Conservation (phyloP, 2,113 vertebrate genomes). For the Ciconia boyciana region DNA sequence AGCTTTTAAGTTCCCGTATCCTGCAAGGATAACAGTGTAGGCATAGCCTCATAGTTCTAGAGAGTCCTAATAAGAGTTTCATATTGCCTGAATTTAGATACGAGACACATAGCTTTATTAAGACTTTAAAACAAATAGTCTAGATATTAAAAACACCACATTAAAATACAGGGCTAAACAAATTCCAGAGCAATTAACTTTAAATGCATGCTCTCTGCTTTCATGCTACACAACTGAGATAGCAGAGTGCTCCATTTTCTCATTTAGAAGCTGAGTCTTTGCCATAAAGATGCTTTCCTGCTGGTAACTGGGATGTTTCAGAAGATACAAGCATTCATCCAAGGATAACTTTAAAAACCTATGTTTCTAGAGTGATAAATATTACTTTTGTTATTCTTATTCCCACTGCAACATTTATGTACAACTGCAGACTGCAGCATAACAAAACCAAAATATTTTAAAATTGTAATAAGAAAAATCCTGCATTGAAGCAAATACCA, state of each 20-base stretch:
- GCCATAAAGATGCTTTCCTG: background rate
- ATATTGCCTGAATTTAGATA: background rate
- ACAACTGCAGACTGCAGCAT: constrained; percentile 4
- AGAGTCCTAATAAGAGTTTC: background rate
- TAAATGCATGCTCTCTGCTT: background rate
- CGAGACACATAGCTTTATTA: background rate
- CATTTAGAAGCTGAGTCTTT: background rate
- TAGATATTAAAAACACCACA: background rate
- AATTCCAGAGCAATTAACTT: background rate
- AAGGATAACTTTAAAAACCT: background rate
- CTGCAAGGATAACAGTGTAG: background rate
- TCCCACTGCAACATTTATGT: constrained; percentile 26
- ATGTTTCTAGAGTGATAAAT: background rate
- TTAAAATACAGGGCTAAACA: background rate
- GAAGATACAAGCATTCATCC: background rate
- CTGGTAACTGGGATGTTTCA: background rate
- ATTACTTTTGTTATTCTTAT: constrained; percentile 12
- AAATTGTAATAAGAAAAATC: background rate
- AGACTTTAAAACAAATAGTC: background rate
- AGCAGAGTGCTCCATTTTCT: background rate
- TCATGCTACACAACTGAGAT: background rate
- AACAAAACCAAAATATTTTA: constrained; percentile 19
- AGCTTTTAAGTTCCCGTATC: background rate
- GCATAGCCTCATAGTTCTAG: background rate
- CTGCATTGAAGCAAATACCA: background rate